These are phyloP conservation scores for Athetis lepigone DNA, from an alignment of 2,888 invertebrate species.

Conservation along the genomic window DNA sequence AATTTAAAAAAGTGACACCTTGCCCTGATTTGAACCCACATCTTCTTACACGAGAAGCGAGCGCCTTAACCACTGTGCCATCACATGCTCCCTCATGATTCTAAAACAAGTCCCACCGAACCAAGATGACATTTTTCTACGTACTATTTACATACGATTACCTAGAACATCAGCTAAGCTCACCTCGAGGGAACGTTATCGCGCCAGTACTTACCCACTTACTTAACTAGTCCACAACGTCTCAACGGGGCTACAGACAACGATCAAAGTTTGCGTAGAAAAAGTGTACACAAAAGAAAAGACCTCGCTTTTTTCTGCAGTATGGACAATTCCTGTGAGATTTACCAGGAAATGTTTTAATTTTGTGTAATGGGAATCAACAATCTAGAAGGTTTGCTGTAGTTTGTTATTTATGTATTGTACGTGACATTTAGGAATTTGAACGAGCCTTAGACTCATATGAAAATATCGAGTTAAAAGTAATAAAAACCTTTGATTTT, in stretches of 20 bases:
- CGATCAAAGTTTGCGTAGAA: conserved; percentile 40
- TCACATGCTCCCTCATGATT: no score
- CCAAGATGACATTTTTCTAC: conserved; percentile 3
- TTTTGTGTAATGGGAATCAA: conserved; percentile 26
- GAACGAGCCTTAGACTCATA: no score
- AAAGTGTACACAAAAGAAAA: conserved; percentile 34
- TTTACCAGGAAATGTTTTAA: conserved; percentile 25
- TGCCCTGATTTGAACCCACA: no score
- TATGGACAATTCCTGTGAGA: conserved; percentile 21
- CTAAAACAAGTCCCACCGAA: neutral
- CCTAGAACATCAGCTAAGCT: conserved; percentile 4
- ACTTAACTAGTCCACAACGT: conserved; percentile 16
- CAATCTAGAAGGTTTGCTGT: conserved; percentile 1
- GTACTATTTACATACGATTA: conserved; percentile 8
- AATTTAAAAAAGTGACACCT: no score
- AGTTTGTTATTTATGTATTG: no score
- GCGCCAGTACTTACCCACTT: conserved; percentile 31
- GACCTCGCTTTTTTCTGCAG: neutral
- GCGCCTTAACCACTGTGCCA: no score
- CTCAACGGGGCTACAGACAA: conserved; percentile 24
- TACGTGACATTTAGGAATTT: neutral
- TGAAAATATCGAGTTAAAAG: no score
- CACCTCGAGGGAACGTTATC: neutral
- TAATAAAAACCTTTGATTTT: no score
- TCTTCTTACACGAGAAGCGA: no score